Base-by-base conservation (phyloP, 2,888 invertebrate genomes). In the Ormyrus thymus region DNA sequence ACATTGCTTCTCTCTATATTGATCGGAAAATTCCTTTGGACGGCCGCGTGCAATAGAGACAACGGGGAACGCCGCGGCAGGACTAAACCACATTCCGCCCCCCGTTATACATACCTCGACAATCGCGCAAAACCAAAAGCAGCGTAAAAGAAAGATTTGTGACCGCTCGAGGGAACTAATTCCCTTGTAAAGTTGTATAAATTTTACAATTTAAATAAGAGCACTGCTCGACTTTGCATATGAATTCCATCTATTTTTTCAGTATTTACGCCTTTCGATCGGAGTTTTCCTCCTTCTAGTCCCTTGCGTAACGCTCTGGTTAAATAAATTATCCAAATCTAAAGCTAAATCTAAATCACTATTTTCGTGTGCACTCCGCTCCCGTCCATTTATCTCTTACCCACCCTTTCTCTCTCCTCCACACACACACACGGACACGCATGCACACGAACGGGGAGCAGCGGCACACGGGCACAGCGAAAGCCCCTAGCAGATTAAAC, bases 131-230 rank as follows among this genome's bases (percentile, higher is more conserved):
- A 29, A 84, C 51, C 53, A 43, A 5, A 53, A 48, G 4, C 5
- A 11, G 13, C 48, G 50, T 50, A 51, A 85, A 86, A 29, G 29
- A 29, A 86, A 84, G 84, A 83, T 84, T 84, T 83, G 84, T 84
- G 83, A 85, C 86, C 83, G 85, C 82, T 83, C 77, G 82, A 84
- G 84, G 85, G 86, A 87, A 88, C 86, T 86, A 88, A 88, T 88
- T 88, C 86, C 83, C 85, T 84, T 85, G 29, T 29, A 1, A 29
- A 29, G 2, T 29, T 29, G 29, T 29, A 29, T 29, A 29, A 29
- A 29, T 29, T 2, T 29, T 29, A 1, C 29, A 1, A 29, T 2
- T 29, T 29, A 29, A 29, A 29, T 29, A 29, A 29, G 29, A 29
- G 29, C 29, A 29, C 29, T 29, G 2, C 29, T 51, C 11, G 11